Conservation (phyloP, 2,888 invertebrate genomes). For the Drosophila kanekoi region DNA sequence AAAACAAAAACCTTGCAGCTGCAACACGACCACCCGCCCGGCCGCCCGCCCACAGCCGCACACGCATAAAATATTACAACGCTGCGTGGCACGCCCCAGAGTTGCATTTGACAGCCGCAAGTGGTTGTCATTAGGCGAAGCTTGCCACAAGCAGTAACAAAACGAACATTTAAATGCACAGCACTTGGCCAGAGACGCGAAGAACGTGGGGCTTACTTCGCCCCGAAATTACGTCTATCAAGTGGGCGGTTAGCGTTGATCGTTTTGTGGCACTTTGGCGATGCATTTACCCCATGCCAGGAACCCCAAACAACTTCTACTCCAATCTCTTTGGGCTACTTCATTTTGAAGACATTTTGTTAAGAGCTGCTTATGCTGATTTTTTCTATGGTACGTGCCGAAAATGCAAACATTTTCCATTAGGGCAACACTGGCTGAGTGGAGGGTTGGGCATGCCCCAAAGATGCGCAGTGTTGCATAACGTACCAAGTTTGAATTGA, state of each 20-base stretch:
- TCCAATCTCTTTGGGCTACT: conserved; percentile 37
- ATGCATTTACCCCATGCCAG: conserved; percentile 30
- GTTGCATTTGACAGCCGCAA: conserved; percentile 80
- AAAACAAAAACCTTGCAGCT: conserved; percentile 37
- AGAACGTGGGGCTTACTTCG: conserved; percentile 1
- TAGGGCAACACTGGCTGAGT: conserved; percentile 13
- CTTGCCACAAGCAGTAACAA: conserved; percentile 56
- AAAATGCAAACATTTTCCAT: conserved; percentile 53
- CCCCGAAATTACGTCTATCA: conserved; percentile 74
- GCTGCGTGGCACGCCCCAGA: conserved; percentile 65
- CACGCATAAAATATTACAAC: conserved; percentile 76
- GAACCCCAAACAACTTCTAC: neutral
- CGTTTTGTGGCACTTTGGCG: conserved; percentile 72
- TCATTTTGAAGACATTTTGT: conserved; percentile 44
- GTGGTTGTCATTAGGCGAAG: conserved; percentile 77
- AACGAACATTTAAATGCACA: conserved; percentile 78
- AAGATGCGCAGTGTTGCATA: conserved; percentile 15
- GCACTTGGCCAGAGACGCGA: conserved; percentile 37
- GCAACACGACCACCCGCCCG: neutral
- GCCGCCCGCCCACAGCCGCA: conserved; percentile 12
- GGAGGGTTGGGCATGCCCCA: neutral
- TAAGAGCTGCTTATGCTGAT: conserved; percentile 54
- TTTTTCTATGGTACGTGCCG: conserved; percentile 47
- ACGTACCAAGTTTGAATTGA: neutral
- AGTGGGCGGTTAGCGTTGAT: conserved; percentile 75